Evolutionary conservation across 2,888 invertebrate species (phyloP).

Genomic region (Lepidochrysops patricia): DNA sequence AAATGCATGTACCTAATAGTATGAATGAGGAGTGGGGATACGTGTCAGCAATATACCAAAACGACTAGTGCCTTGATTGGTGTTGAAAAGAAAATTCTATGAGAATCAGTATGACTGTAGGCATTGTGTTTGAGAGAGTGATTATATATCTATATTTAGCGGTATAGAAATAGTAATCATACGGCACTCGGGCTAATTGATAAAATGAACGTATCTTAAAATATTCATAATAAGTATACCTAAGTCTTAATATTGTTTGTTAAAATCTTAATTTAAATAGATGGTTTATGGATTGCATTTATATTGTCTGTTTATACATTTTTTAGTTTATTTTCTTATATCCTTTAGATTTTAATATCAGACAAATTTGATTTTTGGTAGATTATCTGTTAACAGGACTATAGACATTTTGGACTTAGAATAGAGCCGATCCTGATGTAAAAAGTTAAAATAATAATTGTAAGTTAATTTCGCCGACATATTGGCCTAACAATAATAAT

Average conservation of each 20-base stretch:
- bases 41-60: constrained; percentile 74
- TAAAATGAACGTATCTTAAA: constrained; percentile 47
- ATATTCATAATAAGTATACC: constrained; percentile 50
- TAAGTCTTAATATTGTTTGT: constrained; percentile 56
- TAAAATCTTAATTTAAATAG: constrained; percentile 62
- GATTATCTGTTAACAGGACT: constrained; percentile 65
- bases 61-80: constrained; percentile 69
- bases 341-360: constrained; percentile 50
- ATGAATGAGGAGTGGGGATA: constrained; percentile 70
- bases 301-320: constrained; percentile 69
- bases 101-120: constrained; percentile 50
- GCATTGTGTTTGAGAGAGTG: constrained; percentile 47
- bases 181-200: constrained; percentile 62
- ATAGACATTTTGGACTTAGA: constrained; percentile 15
- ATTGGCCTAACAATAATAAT: constrained; percentile 66
- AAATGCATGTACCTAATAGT: constrained; percentile 50
- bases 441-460: constrained; percentile 29
- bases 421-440: constrained; percentile 8
- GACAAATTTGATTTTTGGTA: constrained; percentile 59
- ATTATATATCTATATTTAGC: constrained; percentile 73
- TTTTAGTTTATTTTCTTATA: constrained; percentile 66
- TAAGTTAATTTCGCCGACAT: constrained; percentile 55
- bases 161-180: constrained; percentile 74
- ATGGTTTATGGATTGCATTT: constrained; percentile 71
- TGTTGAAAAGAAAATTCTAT: constrained; percentile 47